Conservation (phyloP, 2,113 vertebrate species). For the Periophthalmodon schlosseri region DNA sequence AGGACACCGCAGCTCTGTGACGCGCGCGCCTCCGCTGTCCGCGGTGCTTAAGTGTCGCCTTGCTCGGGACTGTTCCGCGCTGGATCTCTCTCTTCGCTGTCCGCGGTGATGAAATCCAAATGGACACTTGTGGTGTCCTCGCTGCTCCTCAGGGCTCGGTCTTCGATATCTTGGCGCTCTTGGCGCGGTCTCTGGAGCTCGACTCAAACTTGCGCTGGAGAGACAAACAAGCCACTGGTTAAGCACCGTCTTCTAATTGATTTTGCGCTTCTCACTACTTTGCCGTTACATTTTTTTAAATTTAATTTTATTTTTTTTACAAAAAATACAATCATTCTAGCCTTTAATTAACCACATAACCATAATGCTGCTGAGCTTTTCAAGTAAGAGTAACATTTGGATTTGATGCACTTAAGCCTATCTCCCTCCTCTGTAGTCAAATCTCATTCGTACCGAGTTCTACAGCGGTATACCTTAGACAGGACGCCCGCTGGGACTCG, state of each 20-base stretch:
- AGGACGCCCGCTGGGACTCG: constrained; percentile 54
- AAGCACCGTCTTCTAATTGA: constrained; percentile 32
- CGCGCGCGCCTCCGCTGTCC: constrained; percentile 59
- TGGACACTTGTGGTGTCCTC: neutral
- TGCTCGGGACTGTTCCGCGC: neutral
- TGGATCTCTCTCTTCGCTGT: neutral
- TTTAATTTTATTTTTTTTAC: no score
- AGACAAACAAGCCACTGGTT: constrained; percentile 54
- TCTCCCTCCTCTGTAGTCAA: neutral
- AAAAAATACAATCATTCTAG: neutral
- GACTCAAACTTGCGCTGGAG: constrained; percentile 55
- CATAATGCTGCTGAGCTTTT: constrained; percentile 4
- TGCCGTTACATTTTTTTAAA: neutral
- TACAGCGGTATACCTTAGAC: constrained; percentile 62
- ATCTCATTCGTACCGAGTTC: neutral
- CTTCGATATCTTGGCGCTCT: neutral
- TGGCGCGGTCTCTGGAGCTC: constrained; percentile 18
- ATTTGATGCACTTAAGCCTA: neutral
- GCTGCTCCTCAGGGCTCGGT: neutral
- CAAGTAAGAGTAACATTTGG: no score
- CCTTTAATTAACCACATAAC: constrained; percentile 6
- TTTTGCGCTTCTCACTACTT: neutral
- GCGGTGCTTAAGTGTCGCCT: constrained; percentile 40
- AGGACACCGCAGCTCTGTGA: neutral
- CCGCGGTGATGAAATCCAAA: neutral